phyloP scores from a whole-genome alignment of 1,140 invertebrate genomes.

The Cylas formicarius region DNA sequence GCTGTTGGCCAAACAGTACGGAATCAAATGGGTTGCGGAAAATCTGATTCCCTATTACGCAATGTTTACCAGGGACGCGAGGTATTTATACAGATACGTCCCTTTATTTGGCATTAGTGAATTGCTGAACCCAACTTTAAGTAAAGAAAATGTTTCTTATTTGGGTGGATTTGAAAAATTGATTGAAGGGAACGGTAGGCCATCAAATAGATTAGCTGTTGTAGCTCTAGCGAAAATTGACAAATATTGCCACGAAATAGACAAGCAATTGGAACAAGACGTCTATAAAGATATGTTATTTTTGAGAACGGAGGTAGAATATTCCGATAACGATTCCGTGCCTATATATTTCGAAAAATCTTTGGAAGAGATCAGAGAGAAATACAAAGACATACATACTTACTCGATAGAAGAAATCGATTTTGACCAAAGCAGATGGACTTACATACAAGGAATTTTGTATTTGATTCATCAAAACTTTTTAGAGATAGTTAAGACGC shows the following conservation, averaged over 20 bases:
- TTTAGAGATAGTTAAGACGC: slow-evolving; percentile 17
- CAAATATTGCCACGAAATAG: slow-evolving; percentile 20
- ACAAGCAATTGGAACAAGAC: slow-evolving; percentile 19
- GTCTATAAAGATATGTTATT: slow-evolving; percentile 19
- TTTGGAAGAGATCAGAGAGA: slow-evolving; percentile 17
- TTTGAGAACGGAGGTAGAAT: slow-evolving; percentile 11
- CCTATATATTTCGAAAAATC: slow-evolving; percentile 28
- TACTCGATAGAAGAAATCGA: slow-evolving; percentile 13
- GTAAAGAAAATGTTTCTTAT: slow-evolving; percentile 8
- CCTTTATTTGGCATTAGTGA: slow-evolving; percentile 35
- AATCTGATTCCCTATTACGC: slow-evolving; percentile 28
- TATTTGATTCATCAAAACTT: slow-evolving; percentile 24
- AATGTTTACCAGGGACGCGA: slow-evolving; percentile 23
- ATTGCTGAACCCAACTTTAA: slow-evolving; percentile 30
- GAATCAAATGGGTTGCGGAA: slow-evolving; percentile 29
- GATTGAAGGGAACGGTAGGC: not conserved
- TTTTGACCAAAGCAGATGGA: slow-evolving; percentile 3
- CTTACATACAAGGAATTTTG: slow-evolving; percentile 28
- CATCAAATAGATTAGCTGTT: slow-evolving; percentile 10
- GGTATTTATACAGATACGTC: slow-evolving; percentile 32
- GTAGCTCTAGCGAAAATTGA: slow-evolving; percentile 20
- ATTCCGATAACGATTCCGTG: slow-evolving; percentile 18
- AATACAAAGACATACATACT: slow-evolving; percentile 18
- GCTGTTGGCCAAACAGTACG: slow-evolving; percentile 33
- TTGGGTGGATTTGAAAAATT: slow-evolving; percentile 20